Percentiles rank a stretch among this genome's conserved stretches.
Evolutionary conservation across 1,140 invertebrate species (phyloP).

Genomic region (Calephelis nemesis): DNA sequence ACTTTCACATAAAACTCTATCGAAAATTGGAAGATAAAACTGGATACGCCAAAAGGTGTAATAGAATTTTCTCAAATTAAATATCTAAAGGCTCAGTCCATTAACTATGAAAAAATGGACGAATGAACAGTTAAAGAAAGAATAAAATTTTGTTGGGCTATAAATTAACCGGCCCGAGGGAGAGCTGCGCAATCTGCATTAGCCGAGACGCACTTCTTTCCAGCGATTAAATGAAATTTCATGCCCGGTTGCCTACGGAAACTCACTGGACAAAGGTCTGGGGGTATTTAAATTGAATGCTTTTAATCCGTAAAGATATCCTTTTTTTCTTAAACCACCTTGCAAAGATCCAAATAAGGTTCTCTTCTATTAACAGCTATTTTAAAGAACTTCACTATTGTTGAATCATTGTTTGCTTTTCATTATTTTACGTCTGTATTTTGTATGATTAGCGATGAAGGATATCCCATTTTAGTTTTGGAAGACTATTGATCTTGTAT

Average conservation of each 20-base stretch:
- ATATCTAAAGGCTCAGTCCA: constrained; percentile 51
- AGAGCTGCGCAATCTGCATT: constrained; percentile 70
- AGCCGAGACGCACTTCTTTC: constrained; percentile 73
- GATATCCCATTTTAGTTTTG: too few relatives aligned
- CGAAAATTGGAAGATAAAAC: constrained; percentile 1
- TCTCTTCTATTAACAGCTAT: too few relatives aligned
- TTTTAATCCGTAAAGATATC: constrained; percentile 59
- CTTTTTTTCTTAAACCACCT: constrained; percentile 43
- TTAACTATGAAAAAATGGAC: constrained; percentile 62
- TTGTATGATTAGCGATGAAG: too few relatives aligned
- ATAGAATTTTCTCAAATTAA: constrained; percentile 37
- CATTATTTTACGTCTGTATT: too few relatives aligned
- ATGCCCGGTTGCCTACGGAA: constrained; percentile 63
- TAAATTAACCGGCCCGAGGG: constrained; percentile 69
- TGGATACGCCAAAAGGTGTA: constrained; percentile 21
- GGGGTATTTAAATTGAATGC: constrained; percentile 71
- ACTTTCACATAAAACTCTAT: too few relatives aligned
- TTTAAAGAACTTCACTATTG: too few relatives aligned
- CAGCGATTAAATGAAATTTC: constrained; percentile 75
- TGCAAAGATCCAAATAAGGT: neutral
- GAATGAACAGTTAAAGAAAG: constrained; percentile 66
- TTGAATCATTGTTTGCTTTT: too few relatives aligned
- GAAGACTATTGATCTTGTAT: too few relatives aligned
- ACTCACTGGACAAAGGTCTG: constrained; percentile 66
- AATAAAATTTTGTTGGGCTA: constrained; percentile 75